phyloP scores from a whole-genome alignment of 2,797 vertebrate species.

The Dallia pectoralis region DNA sequence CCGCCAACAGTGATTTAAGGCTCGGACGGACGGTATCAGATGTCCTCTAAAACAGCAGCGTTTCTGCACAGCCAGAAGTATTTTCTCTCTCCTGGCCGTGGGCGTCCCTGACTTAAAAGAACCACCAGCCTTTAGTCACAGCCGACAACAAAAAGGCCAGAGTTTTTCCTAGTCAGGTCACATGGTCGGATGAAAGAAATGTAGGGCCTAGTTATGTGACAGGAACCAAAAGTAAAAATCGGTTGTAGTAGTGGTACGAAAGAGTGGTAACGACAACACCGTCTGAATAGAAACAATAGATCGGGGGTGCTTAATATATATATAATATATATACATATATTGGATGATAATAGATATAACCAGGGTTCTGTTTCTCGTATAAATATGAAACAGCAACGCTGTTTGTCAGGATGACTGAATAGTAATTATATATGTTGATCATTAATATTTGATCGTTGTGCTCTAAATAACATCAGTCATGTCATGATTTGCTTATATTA shows the following conservation, averaged over 20 bases:
- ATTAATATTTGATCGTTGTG: constrained; percentile 26
- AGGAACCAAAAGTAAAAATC: not conserved
- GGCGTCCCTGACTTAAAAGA: not conserved
- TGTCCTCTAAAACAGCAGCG: not conserved
- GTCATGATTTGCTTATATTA: not conserved
- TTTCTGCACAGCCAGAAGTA: not conserved
- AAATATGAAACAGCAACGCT: constrained; percentile 3
- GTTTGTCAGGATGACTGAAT: not conserved
- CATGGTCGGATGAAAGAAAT: not conserved
- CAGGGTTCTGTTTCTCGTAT: not conserved
- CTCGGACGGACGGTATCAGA: constrained; percentile 38
- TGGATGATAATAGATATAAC: not conserved
- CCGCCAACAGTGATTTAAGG: constrained; percentile 37
- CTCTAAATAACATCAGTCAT: constrained; percentile 17
- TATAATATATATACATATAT: too few relatives aligned
- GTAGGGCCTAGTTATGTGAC: not conserved
- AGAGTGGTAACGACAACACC: not conserved
- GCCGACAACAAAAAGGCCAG: not conserved
- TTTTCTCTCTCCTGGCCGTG: not conserved
- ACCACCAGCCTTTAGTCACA: not conserved
- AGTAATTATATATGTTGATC: not conserved
- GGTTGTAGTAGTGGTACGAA: not conserved
- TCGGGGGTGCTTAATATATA: not conserved
- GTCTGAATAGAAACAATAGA: not conserved
- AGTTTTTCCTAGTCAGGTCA: not conserved